phyloP scores from a whole-genome alignment of 2,888 invertebrate species.

The Catocala sponsa region DNA sequence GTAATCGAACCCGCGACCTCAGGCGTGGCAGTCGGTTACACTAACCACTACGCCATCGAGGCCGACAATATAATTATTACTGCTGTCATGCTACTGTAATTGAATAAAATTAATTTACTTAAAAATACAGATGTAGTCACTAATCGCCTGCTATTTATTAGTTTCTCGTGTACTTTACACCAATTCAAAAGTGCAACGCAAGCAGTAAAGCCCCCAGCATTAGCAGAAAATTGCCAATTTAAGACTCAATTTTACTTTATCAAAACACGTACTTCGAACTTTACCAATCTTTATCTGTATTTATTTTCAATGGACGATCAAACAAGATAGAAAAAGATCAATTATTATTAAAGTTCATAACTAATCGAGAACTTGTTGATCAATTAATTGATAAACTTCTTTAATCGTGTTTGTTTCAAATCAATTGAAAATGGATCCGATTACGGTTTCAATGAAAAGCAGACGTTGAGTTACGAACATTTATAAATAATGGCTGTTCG shows the following conservation, averaged over 20 bases:
- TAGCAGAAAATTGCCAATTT: conserved; percentile 20
- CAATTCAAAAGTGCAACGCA: no score
- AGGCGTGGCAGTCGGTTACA: no score
- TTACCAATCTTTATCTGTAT: conserved; percentile 23
- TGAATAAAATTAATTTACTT: no score
- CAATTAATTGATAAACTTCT: conserved; percentile 40
- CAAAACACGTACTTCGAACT: conserved; percentile 13
- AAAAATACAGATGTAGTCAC: no score
- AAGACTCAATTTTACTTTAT: conserved; percentile 15
- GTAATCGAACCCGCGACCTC: no score
- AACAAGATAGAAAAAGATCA: conserved; percentile 14
- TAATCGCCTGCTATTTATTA: no score
- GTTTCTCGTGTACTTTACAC: no score
- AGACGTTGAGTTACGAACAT: conserved; percentile 13
- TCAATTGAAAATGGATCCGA: conserved; percentile 28
- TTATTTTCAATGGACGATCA: conserved; percentile 11
- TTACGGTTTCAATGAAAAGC: conserved; percentile 24
- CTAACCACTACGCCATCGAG: no score
- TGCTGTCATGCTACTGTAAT: no score
- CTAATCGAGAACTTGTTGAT: conserved; percentile 23
- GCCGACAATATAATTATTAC: no score
- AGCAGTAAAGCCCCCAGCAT: background rate
- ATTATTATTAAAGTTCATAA: conserved; percentile 23
- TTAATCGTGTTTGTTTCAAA: conserved; percentile 29
- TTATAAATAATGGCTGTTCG: conserved; percentile 18